Conservation (phyloP, 2,113 vertebrate genomes). For the Nansenia antarctica region DNA sequence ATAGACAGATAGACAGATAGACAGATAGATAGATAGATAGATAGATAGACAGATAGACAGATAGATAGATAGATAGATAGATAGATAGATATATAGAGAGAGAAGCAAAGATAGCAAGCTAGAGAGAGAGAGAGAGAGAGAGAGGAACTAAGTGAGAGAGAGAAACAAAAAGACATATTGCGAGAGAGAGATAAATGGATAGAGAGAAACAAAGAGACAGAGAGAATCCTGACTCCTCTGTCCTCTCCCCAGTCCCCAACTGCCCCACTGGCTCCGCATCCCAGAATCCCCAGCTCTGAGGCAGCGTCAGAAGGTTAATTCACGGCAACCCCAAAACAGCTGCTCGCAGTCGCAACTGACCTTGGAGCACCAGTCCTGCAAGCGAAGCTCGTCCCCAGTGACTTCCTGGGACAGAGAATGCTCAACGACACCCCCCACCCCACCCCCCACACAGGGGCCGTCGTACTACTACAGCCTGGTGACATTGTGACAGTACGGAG, state of each 20-base stretch:
- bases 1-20: too few species aligned
- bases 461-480: neutral
- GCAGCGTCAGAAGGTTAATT: conserved; percentile 10
- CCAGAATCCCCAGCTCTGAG: neutral
- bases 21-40: too few species aligned
- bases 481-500: neutral
- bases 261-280: neutral
- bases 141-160: too few species aligned
- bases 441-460: neutral
- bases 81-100: too few species aligned
- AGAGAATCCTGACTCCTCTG: neutral
- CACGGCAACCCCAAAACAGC: conserved; percentile 28
- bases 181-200: too few species aligned
- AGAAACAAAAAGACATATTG: too few species aligned
- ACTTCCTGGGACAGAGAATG: neutral
- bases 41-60: too few species aligned
- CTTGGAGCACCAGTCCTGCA: conserved; percentile 21
- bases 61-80: too few species aligned
- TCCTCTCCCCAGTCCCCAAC: neutral
- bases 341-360: conserved; percentile 23
- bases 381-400: neutral
- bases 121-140: too few species aligned
- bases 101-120: too few species aligned
- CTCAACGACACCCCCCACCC: neutral
- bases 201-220: too few species aligned